Evolutionary conservation across 2,888 invertebrate genomes (phyloP), one percentile per base, ranked within the genome.

Genomic region (Thereva unica): DNA sequence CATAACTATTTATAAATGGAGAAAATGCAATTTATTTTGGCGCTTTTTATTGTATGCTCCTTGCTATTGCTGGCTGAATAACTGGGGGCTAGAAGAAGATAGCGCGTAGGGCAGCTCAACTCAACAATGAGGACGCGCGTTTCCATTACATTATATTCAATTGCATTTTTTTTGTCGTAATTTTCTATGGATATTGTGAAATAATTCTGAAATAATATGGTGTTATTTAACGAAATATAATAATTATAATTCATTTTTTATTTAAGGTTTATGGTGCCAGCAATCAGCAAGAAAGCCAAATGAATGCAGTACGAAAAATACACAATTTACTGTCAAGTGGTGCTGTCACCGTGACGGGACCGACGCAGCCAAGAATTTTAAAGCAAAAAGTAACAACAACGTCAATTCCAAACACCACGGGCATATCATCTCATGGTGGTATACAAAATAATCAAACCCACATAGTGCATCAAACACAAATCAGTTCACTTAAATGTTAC

Each of bases 291-390:
- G 66, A 68, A n/a, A 65, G 56, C 41, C 80, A 79, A 75, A 77
- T 80, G 70, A 79, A 77, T 74, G 78, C 80, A 64, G 81, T 78
- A 67, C 78, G 80, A 69, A 81, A 81, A 76, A 80, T 81, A 70
- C 79, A 78, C 72, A 81, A 80, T 75, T 76, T 81, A 70, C 75
- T 80, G 34, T 78, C 78, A 66, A 81, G 81, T 75, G 80, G 81
- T 63, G 78, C 81, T 70, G 80, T 81, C 66, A 80, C 79, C 65
- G 80, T 81, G 63, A 80, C 80, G 67, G 80, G 80, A 34, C 80
- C 80, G 56, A 77, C 77, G 68, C 81, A 81, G 71, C 78, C 80
- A 66, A 78, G 81, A 66, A 78, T 79, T 69, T 72, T 80, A 38
- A 80, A 81, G 68, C 76, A 77, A 68, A 77, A 78, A 72, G 55